Evolutionary conservation across 2,113 vertebrate genomes (phyloP).

Genomic region (Tinamus guttatus): DNA sequence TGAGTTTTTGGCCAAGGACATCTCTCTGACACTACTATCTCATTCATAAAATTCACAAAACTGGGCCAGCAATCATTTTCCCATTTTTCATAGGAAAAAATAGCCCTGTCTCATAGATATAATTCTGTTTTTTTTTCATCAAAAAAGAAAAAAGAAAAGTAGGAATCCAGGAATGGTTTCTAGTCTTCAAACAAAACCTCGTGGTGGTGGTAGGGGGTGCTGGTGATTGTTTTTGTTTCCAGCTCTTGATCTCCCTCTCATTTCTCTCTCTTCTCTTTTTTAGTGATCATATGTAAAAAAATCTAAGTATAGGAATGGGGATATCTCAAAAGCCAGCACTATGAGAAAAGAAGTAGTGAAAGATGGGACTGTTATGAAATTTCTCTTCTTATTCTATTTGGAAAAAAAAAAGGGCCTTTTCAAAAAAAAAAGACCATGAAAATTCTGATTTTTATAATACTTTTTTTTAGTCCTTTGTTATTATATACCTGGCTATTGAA

Average conservation of each 20-base stretch:
- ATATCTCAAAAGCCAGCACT: not conserved
- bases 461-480: not conserved
- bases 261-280: not conserved
- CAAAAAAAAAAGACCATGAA: not conserved
- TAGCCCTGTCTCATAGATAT: fast-evolving
- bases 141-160: not conserved
- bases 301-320: not conserved
- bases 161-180: not conserved
- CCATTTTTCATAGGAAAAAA: not conserved
- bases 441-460: not conserved
- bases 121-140: not conserved
- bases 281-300: not conserved
- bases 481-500: not conserved
- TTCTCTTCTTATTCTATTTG: not conserved
- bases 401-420: not conserved
- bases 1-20: not conserved
- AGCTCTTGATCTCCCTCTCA: not conserved
- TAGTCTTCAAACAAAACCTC: fast-evolving
- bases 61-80: not conserved
- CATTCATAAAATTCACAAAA: not conserved
- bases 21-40: not conserved
- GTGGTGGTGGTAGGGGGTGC: too few relatives aligned
- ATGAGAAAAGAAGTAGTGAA: not conserved
- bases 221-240: not conserved
- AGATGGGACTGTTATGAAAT: not conserved